A percentile compares a stretch with the other conserved stretches of the same genome.
phyloP scores from a whole-genome alignment of 2,888 invertebrate genomes.

The Leptinotarsa tumamoca region DNA sequence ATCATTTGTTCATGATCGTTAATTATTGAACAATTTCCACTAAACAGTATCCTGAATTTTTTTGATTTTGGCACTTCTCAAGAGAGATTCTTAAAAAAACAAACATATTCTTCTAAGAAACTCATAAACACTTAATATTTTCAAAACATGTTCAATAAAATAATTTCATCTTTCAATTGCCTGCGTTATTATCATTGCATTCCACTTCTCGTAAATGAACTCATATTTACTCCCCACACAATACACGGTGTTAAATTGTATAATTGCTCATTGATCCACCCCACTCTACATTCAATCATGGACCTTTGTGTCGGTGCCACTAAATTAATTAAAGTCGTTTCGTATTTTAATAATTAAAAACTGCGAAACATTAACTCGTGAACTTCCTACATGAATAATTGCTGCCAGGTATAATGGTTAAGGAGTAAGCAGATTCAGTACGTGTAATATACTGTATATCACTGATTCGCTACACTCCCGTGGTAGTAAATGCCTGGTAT shows the following conservation, averaged over 20 bases:
- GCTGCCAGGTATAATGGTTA: constrained; percentile 31
- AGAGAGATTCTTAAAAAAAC: too few relatives aligned
- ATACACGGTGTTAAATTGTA: constrained; percentile 23
- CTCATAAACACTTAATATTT: too few relatives aligned
- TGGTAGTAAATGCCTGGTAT: constrained; percentile 50
- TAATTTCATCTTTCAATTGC: background rate
- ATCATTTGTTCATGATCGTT: too few relatives aligned
- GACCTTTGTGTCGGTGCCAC: constrained; percentile 11
- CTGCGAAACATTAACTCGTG: constrained; percentile 35
- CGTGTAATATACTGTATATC: constrained; percentile 47
- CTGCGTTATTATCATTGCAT: background rate
- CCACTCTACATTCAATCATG: constrained; percentile 32
- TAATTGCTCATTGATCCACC: constrained; percentile 27
- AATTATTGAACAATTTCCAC: too few relatives aligned
- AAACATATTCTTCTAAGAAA: too few relatives aligned
- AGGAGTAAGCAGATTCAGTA: constrained; percentile 26
- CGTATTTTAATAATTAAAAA: constrained; percentile 42
- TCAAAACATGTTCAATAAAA: too few relatives aligned
- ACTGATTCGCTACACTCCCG: constrained; percentile 59
- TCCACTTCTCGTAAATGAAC: background rate
- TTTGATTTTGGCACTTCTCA: too few relatives aligned
- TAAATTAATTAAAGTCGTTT: constrained; percentile 38
- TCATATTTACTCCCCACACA: constrained; percentile 25
- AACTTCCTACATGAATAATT: constrained; percentile 39
- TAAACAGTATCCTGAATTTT: too few relatives aligned